A percentile compares a stretch with the other conserved stretches of the same genome.
phyloP scores from a whole-genome alignment of 1,140 invertebrate species.

The Aethina tumida region DNA sequence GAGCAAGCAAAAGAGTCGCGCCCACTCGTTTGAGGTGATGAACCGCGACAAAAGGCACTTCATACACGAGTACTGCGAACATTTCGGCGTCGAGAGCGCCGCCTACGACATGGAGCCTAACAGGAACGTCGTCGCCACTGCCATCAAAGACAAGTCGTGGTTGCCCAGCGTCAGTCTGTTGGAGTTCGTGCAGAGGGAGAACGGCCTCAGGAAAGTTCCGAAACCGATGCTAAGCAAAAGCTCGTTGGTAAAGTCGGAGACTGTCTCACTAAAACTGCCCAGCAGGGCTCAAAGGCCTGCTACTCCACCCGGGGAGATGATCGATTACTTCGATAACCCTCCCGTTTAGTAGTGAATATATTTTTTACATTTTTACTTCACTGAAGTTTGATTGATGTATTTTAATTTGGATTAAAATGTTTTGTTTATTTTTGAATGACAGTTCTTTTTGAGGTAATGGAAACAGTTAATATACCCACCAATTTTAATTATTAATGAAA shows the following conservation, averaged over 20 bases:
- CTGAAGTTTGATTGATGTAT: too few relatives aligned
- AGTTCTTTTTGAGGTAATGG: too few relatives aligned
- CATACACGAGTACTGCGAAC: constrained; percentile 88
- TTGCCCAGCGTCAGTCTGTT: constrained; percentile 74
- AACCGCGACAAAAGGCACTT: constrained; percentile 82
- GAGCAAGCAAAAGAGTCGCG: constrained; percentile 44
- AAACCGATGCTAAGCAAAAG: constrained; percentile 42
- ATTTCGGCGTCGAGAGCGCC: constrained; percentile 87
- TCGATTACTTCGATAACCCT: constrained; percentile 14
- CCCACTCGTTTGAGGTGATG: constrained; percentile 87
- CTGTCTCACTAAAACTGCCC: constrained; percentile 23
- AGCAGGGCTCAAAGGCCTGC: constrained; percentile 10
- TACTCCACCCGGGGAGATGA: constrained; percentile 3
- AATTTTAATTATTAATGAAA: too few relatives aligned
- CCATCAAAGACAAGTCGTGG: constrained; percentile 60
- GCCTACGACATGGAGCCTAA: constrained; percentile 93
- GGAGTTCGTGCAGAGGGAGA: constrained; percentile 67
- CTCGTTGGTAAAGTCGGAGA: constrained; percentile 17
- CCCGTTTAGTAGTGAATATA: too few relatives aligned
- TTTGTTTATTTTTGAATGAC: too few relatives aligned
- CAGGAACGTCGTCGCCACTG: constrained; percentile 88
- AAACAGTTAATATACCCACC: too few relatives aligned
- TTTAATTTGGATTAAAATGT: too few relatives aligned
- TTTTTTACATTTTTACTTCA: too few relatives aligned
- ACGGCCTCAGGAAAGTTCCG: constrained; percentile 65